These are phyloP conservation scores for Octopus sinensis DNA, from an alignment of 1,140 invertebrate species.

Conservation along the genomic window DNA sequence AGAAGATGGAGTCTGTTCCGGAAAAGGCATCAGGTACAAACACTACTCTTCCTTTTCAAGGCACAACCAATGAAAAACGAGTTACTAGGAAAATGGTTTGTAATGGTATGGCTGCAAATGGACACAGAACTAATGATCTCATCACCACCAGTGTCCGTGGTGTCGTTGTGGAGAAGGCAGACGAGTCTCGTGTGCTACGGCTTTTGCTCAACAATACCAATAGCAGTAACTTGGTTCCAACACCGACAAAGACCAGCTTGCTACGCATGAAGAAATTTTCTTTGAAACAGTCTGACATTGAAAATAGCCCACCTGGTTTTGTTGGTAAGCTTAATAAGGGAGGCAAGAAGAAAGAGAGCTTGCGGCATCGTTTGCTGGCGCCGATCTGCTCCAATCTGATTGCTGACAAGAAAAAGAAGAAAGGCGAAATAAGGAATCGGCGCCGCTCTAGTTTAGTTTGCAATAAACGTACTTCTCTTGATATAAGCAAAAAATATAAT, in stretches of 20 bases:
- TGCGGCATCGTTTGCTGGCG: not conserved
- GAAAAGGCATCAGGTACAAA: no score
- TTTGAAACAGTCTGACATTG: not conserved
- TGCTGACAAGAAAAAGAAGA: not conserved
- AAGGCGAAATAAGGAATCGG: not conserved
- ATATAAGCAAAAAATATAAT: not conserved
- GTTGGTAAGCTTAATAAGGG: not conserved
- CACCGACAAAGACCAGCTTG: conserved; percentile 1
- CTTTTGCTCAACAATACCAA: not conserved
- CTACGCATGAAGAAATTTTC: not conserved
- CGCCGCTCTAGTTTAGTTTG: not conserved
- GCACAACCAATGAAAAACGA: no score
- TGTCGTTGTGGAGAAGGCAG: conserved; percentile 9
- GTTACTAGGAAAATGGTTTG: no score
- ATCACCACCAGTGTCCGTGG: not conserved
- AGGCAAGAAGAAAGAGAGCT: not conserved
- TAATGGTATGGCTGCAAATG: no score
- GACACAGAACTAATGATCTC: no score
- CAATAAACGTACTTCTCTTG: not conserved
- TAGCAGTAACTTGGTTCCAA: not conserved
- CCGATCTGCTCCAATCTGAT: not conserved
- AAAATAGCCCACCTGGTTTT: not conserved
- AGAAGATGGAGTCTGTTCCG: no score
- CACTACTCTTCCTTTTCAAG: no score
- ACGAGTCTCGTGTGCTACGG: not conserved